Percentiles rank a stretch among this genome's conserved stretches.
Evolutionary conservation across 2,113 vertebrate genomes (phyloP).

Genomic region (Climacteris rufus): DNA sequence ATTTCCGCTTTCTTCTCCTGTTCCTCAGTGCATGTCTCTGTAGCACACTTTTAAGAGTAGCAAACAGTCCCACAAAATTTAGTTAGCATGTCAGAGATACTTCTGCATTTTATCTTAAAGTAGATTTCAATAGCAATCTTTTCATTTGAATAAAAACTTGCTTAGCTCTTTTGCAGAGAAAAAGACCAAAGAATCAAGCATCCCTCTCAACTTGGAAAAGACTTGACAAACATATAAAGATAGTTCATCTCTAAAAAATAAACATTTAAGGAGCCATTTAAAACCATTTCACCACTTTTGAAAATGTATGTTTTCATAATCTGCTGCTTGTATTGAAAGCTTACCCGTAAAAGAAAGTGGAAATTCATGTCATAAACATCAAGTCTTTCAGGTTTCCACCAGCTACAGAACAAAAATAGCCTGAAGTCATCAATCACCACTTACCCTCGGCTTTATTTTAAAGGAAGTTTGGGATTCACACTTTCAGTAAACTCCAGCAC

Average conservation of each 20-base stretch:
- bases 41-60: background rate
- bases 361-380: background rate
- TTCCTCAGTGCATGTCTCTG: background rate
- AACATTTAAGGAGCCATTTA: background rate
- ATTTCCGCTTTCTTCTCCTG: background rate
- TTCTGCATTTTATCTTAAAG: slow-evolving; percentile 7
- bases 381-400: background rate
- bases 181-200: background rate
- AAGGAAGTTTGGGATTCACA: background rate
- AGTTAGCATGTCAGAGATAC: background rate
- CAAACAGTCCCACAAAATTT: background rate
- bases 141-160: background rate
- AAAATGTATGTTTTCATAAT: background rate
- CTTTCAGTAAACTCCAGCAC: background rate
- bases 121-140: background rate
- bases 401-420: background rate
- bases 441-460: background rate
- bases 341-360: background rate
- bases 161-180: background rate
- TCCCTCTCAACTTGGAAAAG: background rate
- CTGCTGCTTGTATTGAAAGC: background rate
- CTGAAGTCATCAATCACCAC: background rate
- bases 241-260: background rate
- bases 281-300: background rate
- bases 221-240: background rate